phyloP scores from a whole-genome alignment of 2,888 invertebrate species.

The Pachymerium ferrugineum region DNA sequence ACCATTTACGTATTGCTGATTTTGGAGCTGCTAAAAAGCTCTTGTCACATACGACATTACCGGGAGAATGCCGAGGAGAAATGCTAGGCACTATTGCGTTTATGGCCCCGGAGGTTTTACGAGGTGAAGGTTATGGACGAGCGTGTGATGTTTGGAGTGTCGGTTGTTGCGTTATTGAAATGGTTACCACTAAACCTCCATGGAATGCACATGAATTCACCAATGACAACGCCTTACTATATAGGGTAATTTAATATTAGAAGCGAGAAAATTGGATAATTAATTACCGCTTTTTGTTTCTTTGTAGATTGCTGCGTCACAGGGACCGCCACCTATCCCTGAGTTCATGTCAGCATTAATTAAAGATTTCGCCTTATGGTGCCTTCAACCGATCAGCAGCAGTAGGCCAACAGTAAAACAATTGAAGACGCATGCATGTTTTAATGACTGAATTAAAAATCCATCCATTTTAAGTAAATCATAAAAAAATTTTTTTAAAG shows the following conservation, averaged over 20 bases:
- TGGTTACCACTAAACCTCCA: slow-evolving; percentile 51
- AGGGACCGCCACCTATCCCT: slow-evolving; percentile 48
- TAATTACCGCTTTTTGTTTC: not conserved
- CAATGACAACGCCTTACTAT: slow-evolving; percentile 51
- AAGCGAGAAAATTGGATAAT: not conserved
- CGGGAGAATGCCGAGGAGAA: slow-evolving; percentile 51
- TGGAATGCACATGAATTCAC: slow-evolving; percentile 50
- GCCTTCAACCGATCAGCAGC: slow-evolving; percentile 47
- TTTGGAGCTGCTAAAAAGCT: slow-evolving; percentile 51
- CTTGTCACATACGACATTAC: slow-evolving; percentile 46
- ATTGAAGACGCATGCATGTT: slow-evolving; percentile 31
- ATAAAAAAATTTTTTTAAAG: not conserved
- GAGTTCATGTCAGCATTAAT: slow-evolving; percentile 46
- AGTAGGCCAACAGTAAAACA: slow-evolving; percentile 43
- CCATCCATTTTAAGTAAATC: not conserved
- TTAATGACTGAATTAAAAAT: not conserved
- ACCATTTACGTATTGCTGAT: slow-evolving; percentile 50
- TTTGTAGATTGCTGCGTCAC: slow-evolving; percentile 49
- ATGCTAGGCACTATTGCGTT: slow-evolving; percentile 51
- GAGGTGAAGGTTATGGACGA: slow-evolving; percentile 51
- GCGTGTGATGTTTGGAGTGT: slow-evolving; percentile 52
- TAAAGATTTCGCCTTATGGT: slow-evolving; percentile 47
- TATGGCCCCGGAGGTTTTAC: slow-evolving; percentile 52
- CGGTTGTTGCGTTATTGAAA: slow-evolving; percentile 51
- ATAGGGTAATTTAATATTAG: slow-evolving; percentile 44